These are phyloP conservation scores for Channa argus DNA, from an alignment of 2,113 vertebrate species.

Conservation along the genomic window DNA sequence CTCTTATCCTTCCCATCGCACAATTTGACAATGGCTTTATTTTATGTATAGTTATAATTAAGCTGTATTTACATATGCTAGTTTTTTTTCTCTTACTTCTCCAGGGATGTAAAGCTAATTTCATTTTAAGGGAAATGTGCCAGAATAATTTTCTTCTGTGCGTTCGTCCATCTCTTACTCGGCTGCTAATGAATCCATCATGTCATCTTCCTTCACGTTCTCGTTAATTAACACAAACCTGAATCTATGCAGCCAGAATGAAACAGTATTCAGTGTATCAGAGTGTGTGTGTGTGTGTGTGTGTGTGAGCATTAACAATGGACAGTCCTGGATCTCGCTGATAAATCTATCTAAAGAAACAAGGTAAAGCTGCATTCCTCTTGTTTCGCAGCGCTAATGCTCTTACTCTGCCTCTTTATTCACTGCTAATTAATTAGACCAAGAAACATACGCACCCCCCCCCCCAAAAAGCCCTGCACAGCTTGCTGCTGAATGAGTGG, in stretches of 20 bases:
- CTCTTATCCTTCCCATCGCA: no score
- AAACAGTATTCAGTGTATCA: not conserved
- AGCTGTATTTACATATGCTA: no score
- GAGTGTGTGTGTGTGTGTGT: constrained; percentile 21
- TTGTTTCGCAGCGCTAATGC: constrained; percentile 58
- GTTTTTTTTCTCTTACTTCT: no score
- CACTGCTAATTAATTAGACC: constrained; percentile 79
- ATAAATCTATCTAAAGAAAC: constrained; percentile 65
- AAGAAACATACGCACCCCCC: constrained; percentile 18
- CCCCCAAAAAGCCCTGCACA: not conserved
- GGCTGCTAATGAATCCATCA: constrained; percentile 15
- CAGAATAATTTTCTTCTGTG: not conserved
- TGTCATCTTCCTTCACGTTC: constrained; percentile 12
- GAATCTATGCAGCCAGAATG: constrained; percentile 8
- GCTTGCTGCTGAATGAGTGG: constrained; percentile 14
- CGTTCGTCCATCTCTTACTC: constrained; percentile 1
- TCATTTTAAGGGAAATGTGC: no score
- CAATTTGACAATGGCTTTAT: no score
- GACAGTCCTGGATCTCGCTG: constrained; percentile 76
- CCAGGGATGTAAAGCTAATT: no score
- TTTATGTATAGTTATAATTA: no score
- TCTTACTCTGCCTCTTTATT: constrained; percentile 73
- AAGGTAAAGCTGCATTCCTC: constrained; percentile 37
- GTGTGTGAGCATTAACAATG: constrained; percentile 43
- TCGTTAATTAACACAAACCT: constrained; percentile 68